Evolutionary conservation across 1,140 invertebrate species (phyloP), one percentile per base, ranked within the genome.

Genomic region (Pissodes strobi): DNA sequence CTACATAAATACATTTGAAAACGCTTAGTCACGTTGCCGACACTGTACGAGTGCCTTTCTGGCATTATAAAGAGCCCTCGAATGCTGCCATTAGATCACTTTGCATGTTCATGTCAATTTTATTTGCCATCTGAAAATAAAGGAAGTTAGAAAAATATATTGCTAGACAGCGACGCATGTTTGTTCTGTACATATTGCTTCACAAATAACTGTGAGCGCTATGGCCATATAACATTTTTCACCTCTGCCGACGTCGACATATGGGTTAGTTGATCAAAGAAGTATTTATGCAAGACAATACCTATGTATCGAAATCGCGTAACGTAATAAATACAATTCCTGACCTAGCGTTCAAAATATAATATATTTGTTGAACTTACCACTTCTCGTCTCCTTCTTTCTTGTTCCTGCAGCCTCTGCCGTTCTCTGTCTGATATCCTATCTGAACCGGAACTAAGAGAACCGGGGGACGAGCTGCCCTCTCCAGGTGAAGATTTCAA

Each of bases 81-180:
- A 98, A 98, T 58, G 92, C 93, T 74, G 94, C 93, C 93, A 98
- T 96, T 76, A 97, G 85, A 84, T 97, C 94, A 83, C 94, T 97
- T 82, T 97, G 95, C 85, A 93, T 89, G 81, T 97, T 98, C 94
- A 98, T 96, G 79, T 98, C 95, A 75, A 98, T 97, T 81, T 93
- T 91, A 55, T 92, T 90, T 53, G 93, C 93, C 90, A 94, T 89
- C 94, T 97, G 86, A 52, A 88, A 88, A 49, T n/a, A n/a, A n/a
- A n/a, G n/a, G n/a, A n/a, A n/a, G n/a, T n/a, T n/a, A n/a, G n/a
- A n/a, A n/a, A n/a, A n/a, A n/a, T n/a, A n/a, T n/a, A n/a, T n/a
- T n/a, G n/a, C n/a, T n/a, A n/a, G n/a, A n/a, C n/a, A n/a, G n/a
- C n/a, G n/a, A n/a, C n/a, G n/a, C n/a, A n/a, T n/a, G n/a, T n/a